Conservation (phyloP, 2,888 invertebrate genomes). For the Apantesis nais region DNA sequence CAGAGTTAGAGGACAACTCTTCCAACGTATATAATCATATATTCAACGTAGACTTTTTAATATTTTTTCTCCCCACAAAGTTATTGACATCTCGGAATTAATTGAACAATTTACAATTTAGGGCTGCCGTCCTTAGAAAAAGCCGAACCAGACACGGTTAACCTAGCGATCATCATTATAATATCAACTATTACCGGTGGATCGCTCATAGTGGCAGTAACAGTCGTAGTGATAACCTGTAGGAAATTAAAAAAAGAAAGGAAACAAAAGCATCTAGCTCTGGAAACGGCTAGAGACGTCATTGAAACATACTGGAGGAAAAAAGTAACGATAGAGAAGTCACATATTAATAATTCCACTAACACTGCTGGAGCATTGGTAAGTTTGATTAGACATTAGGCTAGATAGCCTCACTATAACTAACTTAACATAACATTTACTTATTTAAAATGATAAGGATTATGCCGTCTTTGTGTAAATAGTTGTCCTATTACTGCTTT, state of each 20-base stretch:
- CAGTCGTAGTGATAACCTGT: slow-evolving; percentile 88
- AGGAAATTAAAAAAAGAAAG: slow-evolving; percentile 91
- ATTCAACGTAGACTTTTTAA: too few species aligned
- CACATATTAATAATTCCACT: slow-evolving; percentile 86
- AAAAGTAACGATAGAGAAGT: slow-evolving; percentile 94
- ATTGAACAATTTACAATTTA: slow-evolving; percentile 30
- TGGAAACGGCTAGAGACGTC: slow-evolving; percentile 91
- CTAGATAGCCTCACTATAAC: too few species aligned
- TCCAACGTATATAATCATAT: too few species aligned
- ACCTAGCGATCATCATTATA: slow-evolving; percentile 83
- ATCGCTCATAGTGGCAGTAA: slow-evolving; percentile 85
- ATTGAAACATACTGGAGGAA: slow-evolving; percentile 96
- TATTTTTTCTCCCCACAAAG: neutral
- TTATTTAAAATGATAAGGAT: too few species aligned
- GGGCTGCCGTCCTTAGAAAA: slow-evolving; percentile 69
- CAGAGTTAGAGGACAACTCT: too few species aligned
- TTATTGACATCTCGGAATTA: neutral
- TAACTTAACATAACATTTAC: too few species aligned
- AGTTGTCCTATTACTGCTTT: too few species aligned
- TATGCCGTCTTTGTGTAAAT: too few species aligned
- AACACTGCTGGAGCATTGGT: slow-evolving; percentile 87
- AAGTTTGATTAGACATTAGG: slow-evolving; percentile 40
- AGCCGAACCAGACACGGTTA: slow-evolving; percentile 70
- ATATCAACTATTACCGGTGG: slow-evolving; percentile 86
- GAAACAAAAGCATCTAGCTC: slow-evolving; percentile 91